These are phyloP conservation scores for Myrmecobius fasciatus DNA, from an alignment of 2,113 vertebrate genomes.

Conservation along the genomic window DNA sequence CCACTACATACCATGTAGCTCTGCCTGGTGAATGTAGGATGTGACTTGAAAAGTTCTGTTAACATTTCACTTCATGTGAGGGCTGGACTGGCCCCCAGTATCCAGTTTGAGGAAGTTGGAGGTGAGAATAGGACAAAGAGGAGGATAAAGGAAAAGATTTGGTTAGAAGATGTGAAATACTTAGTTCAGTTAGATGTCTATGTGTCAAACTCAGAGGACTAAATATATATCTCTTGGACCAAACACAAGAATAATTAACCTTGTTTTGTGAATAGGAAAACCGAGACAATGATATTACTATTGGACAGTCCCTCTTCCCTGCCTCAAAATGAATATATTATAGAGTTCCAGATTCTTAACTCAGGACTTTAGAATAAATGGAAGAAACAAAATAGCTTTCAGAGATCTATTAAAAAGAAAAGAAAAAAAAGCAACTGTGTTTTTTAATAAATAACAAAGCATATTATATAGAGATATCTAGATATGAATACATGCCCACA, in stretches of 20 bases:
- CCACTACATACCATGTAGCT: background rate
- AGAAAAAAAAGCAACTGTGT: background rate
- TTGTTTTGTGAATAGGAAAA: background rate
- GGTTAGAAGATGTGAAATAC: background rate
- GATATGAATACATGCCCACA: background rate
- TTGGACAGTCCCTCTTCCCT: background rate
- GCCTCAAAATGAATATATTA: background rate
- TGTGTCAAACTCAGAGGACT: background rate
- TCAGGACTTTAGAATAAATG: slow-evolving; percentile 1
- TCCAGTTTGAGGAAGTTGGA: background rate
- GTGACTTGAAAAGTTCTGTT: background rate
- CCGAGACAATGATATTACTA: background rate
- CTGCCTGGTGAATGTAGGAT: background rate
- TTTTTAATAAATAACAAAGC: background rate
- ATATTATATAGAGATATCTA: background rate
- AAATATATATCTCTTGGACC: background rate
- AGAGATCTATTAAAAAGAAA: background rate
- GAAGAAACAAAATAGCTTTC: background rate
- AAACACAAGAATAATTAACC: background rate
- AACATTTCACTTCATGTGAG: background rate
- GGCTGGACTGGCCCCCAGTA: background rate
- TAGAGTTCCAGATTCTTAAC: background rate
- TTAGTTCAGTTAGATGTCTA: background rate
- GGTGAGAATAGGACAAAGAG: background rate
- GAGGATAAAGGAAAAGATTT: background rate